phyloP scores from a whole-genome alignment of 2,113 vertebrate genomes.

The Euleptes europaea region DNA sequence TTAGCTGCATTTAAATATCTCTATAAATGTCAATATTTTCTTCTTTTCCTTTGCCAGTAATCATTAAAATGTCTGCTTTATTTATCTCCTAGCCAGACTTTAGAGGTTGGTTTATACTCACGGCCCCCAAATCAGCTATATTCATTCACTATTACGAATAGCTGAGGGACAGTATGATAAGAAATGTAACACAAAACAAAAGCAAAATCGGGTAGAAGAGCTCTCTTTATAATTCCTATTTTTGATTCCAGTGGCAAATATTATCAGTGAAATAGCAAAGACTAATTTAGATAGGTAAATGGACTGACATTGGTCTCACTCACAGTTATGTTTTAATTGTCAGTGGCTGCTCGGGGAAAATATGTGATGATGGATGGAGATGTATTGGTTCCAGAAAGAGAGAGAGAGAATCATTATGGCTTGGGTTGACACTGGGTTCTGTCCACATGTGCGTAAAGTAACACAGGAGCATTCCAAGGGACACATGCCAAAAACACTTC shows the following conservation, averaged over 20 bases:
- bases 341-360: background rate
- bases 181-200: background rate
- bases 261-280: background rate
- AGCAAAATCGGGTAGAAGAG: background rate
- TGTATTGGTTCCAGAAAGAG: background rate
- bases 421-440: too few species aligned
- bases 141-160: background rate
- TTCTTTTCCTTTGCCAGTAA: background rate
- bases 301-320: background rate
- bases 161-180: background rate
- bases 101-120: background rate
- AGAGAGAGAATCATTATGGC: background rate
- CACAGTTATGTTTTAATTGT: background rate
- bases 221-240: background rate
- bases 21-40: background rate
- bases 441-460: too few species aligned
- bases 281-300: background rate
- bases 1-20: background rate
- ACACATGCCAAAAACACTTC: background rate
- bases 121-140: background rate
- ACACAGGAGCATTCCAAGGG: too few species aligned
- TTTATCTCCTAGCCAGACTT: background rate
- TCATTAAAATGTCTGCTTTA: background rate
- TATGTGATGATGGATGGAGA: background rate
- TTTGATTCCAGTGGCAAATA: background rate